A percentile compares a stretch with the other conserved stretches of the same genome.
These are phyloP conservation scores for Pundamilia nyererei DNA, from an alignment of 2,113 vertebrate genomes.

Conservation along the genomic window DNA sequence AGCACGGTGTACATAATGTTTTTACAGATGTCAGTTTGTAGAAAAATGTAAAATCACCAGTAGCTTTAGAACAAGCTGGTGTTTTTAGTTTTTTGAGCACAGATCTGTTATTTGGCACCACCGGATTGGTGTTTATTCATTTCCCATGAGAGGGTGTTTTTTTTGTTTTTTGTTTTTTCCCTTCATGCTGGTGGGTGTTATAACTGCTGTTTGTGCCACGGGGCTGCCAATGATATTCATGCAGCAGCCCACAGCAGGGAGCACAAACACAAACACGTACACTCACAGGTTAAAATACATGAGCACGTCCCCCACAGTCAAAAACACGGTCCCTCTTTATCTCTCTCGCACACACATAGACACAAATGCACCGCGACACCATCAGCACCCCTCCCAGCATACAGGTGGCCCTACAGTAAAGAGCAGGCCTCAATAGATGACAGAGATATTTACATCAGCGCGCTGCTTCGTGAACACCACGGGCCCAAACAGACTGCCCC, in stretches of 20 bases:
- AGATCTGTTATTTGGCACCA: neutral
- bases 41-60: neutral
- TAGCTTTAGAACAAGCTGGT: neutral
- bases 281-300: neutral
- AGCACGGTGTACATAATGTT: neutral
- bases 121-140: neutral
- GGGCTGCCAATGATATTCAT: slow-evolving; percentile 19
- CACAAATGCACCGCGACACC: neutral
- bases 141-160: neutral
- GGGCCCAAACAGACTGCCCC: neutral
- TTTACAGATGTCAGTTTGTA: neutral
- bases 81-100: neutral
- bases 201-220: slow-evolving; percentile 29
- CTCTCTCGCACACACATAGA: neutral
- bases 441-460: slow-evolving; percentile 34
- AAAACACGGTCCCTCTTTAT: neutral
- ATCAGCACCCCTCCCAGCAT: slow-evolving; percentile 14
- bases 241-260: slow-evolving; percentile 2
- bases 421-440: slow-evolving; percentile 18
- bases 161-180: neutral
- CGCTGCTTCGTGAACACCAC: neutral
- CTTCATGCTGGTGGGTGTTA: slow-evolving; percentile 4
- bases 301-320: neutral
- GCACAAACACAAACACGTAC: neutral
- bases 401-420: slow-evolving; percentile 4